phyloP scores from a whole-genome alignment of 2,797 vertebrate species.

The Spinibarbus caldwelli region DNA sequence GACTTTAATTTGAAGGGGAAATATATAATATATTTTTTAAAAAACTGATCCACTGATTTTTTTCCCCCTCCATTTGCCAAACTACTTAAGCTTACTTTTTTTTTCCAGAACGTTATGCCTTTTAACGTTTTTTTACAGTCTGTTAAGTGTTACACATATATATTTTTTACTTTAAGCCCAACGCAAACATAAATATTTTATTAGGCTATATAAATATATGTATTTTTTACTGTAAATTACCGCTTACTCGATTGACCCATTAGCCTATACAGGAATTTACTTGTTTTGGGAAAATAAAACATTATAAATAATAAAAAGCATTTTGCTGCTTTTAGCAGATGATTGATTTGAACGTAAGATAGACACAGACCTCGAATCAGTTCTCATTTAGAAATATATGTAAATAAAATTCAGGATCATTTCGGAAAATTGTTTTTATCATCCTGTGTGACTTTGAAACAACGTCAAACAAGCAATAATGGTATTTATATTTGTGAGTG shows the following conservation, averaged over 20 bases:
- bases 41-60: background rate
- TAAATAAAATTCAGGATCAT: background rate
- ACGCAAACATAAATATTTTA: too few relatives aligned
- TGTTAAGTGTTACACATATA: background rate
- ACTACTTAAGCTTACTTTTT: too few relatives aligned
- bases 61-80: too few relatives aligned
- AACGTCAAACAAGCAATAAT: slow-evolving; percentile 31
- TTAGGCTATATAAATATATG: background rate
- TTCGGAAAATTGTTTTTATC: background rate
- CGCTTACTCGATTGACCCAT: background rate
- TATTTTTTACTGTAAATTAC: background rate
- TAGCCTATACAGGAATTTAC: background rate
- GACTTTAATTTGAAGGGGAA: background rate
- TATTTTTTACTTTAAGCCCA: background rate
- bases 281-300: background rate
- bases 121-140: background rate
- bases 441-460: slow-evolving; percentile 26
- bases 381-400: background rate
- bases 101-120: background rate
- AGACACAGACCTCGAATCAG: background rate
- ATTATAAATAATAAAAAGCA: background rate
- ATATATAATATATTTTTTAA: background rate
- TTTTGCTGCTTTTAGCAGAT: background rate
- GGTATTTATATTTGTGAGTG: slow-evolving; percentile 21
- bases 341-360: background rate